phyloP scores from a whole-genome alignment of 2,888 invertebrate genomes.

The Drosophila niveifrons region DNA sequence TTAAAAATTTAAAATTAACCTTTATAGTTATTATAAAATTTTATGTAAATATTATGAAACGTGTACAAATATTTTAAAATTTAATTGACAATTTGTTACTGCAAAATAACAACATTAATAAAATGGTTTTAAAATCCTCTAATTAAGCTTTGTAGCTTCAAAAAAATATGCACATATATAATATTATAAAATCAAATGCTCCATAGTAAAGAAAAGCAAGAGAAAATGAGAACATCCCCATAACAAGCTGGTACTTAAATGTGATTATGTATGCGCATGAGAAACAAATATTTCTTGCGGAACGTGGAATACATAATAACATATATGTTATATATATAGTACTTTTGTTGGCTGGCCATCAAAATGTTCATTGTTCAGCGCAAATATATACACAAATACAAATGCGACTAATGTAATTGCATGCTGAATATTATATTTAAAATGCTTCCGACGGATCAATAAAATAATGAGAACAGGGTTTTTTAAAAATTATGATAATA shows the following conservation, averaged over 20 bases:
- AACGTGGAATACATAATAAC: constrained; percentile 15
- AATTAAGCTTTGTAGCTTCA: neutral
- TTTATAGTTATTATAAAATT: no score
- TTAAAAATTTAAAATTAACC: no score
- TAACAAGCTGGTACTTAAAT: neutral
- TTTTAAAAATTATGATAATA: neutral
- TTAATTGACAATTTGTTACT: no score
- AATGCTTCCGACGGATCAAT: neutral
- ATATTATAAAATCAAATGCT: neutral
- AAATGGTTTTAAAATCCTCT: neutral
- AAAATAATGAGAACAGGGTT: neutral
- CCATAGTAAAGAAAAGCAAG: neutral
- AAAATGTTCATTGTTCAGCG: constrained; percentile 1
- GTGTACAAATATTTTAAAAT: no score
- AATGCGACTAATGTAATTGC: constrained; percentile 16
- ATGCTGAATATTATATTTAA: constrained; percentile 4
- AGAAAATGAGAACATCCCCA: neutral
- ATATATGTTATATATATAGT: neutral
- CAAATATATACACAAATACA: neutral
- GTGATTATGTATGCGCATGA: neutral
- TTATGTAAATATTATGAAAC: no score
- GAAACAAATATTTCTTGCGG: constrained; percentile 13
- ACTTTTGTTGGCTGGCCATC: constrained; percentile 5
- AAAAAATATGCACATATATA: neutral
- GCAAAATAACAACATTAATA: no score